A percentile compares a stretch with the other conserved stretches of the same genome.
Conservation (phyloP, 2,888 invertebrate species). For the Empis stercorea region DNA sequence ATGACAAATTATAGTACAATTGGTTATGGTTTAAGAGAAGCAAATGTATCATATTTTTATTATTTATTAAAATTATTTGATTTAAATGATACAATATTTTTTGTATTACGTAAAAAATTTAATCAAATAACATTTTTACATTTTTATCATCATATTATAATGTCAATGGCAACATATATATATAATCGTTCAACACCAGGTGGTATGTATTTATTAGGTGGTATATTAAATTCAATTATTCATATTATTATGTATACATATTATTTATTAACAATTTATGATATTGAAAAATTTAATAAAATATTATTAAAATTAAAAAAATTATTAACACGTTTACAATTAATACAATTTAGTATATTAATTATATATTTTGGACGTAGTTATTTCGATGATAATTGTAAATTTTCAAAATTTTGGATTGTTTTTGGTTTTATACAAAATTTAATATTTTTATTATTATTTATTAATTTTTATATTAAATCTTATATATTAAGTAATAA, state of each 20-base stretch:
- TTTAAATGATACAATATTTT: conserved; percentile 54
- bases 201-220: conserved; percentile 52
- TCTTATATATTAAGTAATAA: neutral
- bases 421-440: conserved; percentile 49
- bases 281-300: conserved; percentile 53
- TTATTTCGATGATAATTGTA: conserved; percentile 41
- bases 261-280: conserved; percentile 58
- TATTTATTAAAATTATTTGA: conserved; percentile 49
- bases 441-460: conserved; percentile 50
- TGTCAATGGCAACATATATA: conserved; percentile 50
- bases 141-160: conserved; percentile 55
- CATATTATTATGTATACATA: conserved; percentile 76
- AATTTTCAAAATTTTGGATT: conserved; percentile 43
- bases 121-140: conserved; percentile 56
- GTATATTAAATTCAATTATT: conserved; percentile 61
- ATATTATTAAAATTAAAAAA: conserved; percentile 67
- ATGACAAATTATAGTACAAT: neutral
- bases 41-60: conserved; percentile 40
- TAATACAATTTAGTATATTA: conserved; percentile 51
- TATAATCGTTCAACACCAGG: conserved; percentile 49
- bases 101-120: conserved; percentile 54
- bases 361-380: conserved; percentile 40
- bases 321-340: conserved; percentile 66
- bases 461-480: conserved; percentile 47
- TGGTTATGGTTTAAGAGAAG: neutral